Percentiles rank a stretch among this genome's conserved stretches.
Evolutionary conservation across 2,888 invertebrate genomes (phyloP).

Genomic region (Epinotia brunnichana): DNA sequence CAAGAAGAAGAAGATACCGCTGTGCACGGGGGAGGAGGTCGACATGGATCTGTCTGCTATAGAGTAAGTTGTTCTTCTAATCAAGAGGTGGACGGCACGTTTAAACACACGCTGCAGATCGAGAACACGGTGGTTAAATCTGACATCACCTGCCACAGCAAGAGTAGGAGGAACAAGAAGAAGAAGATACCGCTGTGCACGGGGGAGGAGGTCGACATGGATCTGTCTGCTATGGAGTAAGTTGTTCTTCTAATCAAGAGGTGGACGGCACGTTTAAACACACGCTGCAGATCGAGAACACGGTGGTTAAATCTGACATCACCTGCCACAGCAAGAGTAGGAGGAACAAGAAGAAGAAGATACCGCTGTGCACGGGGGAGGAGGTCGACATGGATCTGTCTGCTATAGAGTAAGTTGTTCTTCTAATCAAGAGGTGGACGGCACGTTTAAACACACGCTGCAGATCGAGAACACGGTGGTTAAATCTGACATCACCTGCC

Average conservation of each 20-base stretch:
- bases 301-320: conserved; percentile 97
- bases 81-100: conserved; percentile 99
- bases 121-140: conserved; percentile 98
- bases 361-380: conserved; percentile 98
- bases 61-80: conserved; percentile 89
- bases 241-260: conserved; percentile 88
- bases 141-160: conserved; percentile 99
- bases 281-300: conserved; percentile 96
- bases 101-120: conserved; percentile 96
- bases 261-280: conserved; percentile 99
- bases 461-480: conserved; percentile 97
- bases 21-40: conserved; percentile 99
- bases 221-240: conserved; percentile 98
- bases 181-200: conserved; percentile 99
- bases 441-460: conserved; percentile 97
- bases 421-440: conserved; percentile 94
- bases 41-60: conserved; percentile 99
- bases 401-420: conserved; percentile 92
- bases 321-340: conserved; percentile 99
- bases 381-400: conserved; percentile 99
- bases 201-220: conserved; percentile 99
- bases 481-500: conserved; percentile 98
- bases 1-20: conserved; percentile 99
- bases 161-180: conserved; percentile 98
- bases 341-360: conserved; percentile 99